Evolutionary conservation across 2,797 vertebrate species (phyloP), one percentile per base, ranked within the genome.

Genomic region (Gymnopithys bicolor): DNA sequence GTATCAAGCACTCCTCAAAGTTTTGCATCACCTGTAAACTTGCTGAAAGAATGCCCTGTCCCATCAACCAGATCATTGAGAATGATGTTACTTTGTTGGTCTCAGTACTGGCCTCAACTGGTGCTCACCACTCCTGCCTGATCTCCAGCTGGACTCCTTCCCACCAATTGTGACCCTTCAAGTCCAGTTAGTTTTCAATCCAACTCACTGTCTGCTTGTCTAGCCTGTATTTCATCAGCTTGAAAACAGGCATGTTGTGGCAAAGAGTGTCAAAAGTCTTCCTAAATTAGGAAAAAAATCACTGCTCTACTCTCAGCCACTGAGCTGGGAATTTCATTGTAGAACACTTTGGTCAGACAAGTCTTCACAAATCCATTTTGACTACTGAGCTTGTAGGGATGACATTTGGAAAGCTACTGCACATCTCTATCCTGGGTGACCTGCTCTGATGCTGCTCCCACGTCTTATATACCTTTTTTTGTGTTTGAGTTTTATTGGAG

Each of bases 121-220:
- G 21, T 66, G 18, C 41, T 90, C 0, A 56, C 27, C 23, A 19
- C 32, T 55, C 0, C 0, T 78, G 22, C 11, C 45, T 73, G 56
- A 73, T 30, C 12, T 77, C 64, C 60, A 69, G 41, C 27, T 66
- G 76, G 52, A 33, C 32, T 45, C 79, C 62, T 18, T 7, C 11
- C 8, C 45, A 70, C 10, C 52, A 33, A 0, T 0, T 9, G 4
- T 28, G 66, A 70, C 21, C 1, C 4, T 59, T 35, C 27, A 10
- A n/a, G 8, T 73, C 51, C 53, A 30, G 19, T 7, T 11, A 19
- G 13, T 37, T 78, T 87, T 75, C 43, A n/a, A 2, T 15, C 48
- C 33, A 73, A 2, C 5, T 60, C 41, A 28, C 28, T 83, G 10
- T 13, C n/a, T 27, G 16, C 8, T 76, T 84, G 19, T 9, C n/a